These are phyloP conservation scores for Ctenosaura bakeri DNA, from an alignment of 2,797 vertebrate species.

Conservation along the genomic window DNA sequence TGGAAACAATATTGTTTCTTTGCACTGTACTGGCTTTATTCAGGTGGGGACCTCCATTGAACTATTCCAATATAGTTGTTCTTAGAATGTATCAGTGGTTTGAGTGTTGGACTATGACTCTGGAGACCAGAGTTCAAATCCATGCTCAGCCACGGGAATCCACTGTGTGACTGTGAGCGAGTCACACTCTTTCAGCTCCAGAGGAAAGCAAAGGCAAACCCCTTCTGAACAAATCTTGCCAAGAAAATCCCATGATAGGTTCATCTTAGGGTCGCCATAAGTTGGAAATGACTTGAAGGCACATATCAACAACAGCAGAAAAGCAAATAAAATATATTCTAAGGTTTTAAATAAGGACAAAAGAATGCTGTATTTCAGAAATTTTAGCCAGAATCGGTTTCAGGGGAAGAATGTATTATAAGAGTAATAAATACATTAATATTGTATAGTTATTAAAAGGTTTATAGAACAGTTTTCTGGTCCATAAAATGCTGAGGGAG, in stretches of 20 bases:
- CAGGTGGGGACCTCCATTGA: no score
- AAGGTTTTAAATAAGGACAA: neutral
- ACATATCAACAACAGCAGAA: neutral
- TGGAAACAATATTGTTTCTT: neutral
- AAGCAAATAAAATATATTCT: neutral
- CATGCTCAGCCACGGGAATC: no score
- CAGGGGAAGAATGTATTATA: neutral
- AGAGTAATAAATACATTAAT: neutral
- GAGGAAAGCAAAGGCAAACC: no score
- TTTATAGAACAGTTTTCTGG: neutral
- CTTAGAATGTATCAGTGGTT: neutral
- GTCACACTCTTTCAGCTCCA: no score
- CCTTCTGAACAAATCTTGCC: no score
- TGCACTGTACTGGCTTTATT: neutral
- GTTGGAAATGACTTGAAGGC: no score
- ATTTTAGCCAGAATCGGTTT: conserved; percentile 2
- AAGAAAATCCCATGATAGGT: no score
- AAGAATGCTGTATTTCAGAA: neutral
- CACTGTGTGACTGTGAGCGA: no score
- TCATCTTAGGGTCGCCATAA: no score
- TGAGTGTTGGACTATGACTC: no score
- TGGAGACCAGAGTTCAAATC: no score
- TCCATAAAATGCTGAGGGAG: conserved; percentile 7
- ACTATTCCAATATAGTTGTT: neutral
- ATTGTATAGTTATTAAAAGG: neutral